Evolutionary conservation across 2,888 invertebrate species (phyloP).

Genomic region (Strigamia crassipes): DNA sequence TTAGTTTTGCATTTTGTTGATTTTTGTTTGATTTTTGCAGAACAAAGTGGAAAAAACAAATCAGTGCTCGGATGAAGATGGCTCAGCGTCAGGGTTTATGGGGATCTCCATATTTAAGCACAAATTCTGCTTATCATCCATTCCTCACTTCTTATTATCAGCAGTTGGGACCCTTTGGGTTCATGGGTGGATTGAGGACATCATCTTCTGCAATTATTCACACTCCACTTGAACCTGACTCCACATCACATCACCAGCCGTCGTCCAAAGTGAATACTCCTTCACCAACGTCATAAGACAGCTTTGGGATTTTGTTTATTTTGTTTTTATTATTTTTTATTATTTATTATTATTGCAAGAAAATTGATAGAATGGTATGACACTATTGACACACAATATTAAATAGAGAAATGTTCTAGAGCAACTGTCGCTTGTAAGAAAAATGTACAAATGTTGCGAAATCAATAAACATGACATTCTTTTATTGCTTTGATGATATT

Average conservation of each 20-base stretch:
- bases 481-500: no score
- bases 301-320: no score
- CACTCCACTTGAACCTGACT: background rate
- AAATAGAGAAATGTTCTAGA: background rate
- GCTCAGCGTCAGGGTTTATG: conserved; percentile 79
- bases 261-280: background rate
- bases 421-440: background rate
- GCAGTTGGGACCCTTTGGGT: conserved; percentile 35
- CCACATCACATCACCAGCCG: background rate
- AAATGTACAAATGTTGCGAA: background rate
- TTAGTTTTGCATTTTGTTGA: no score
- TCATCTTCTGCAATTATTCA: background rate
- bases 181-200: background rate
- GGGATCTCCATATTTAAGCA: conserved; percentile 44
- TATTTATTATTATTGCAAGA: no score
- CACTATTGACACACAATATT: background rate
- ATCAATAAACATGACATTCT: background rate
- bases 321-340: no score
- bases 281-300: background rate
- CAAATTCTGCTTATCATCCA: conserved; percentile 41
- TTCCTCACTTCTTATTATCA: conserved; percentile 45
- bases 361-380: no score
- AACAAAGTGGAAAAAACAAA: conserved; percentile 97
- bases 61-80: conserved; percentile 85
- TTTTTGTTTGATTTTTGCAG: no score